Conservation (phyloP, 2,888 invertebrate species). For the Urechis unicinctus region DNA sequence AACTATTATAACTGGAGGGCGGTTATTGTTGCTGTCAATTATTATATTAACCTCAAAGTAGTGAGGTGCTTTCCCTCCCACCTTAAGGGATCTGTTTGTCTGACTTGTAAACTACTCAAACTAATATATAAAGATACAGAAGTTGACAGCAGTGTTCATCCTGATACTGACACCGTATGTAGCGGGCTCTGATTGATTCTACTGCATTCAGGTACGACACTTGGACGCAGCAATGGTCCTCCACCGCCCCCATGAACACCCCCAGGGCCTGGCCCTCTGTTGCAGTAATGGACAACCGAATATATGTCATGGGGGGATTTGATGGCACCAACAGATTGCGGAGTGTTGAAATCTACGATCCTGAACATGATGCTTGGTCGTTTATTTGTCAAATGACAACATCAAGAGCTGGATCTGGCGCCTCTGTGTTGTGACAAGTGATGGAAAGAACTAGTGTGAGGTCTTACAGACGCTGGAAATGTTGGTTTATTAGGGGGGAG, state of each 20-base stretch:
- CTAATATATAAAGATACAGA: too few relatives aligned
- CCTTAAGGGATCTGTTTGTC: too few relatives aligned
- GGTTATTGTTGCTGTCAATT: too few relatives aligned
- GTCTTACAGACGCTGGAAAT: too few relatives aligned
- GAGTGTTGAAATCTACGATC: constrained; percentile 82
- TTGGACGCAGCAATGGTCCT: constrained; percentile 42
- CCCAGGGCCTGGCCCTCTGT: constrained; percentile 45
- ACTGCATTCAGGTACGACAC: constrained; percentile 35
- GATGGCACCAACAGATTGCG: constrained; percentile 90
- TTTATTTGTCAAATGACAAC: constrained; percentile 76
- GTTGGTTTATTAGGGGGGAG: too few relatives aligned
- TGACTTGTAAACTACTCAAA: too few relatives aligned
- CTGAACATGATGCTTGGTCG: constrained; percentile 69
- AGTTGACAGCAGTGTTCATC: too few relatives aligned
- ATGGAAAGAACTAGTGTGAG: too few relatives aligned
- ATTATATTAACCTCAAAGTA: too few relatives aligned
- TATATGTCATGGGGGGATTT: constrained; percentile 70
- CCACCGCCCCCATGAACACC: constrained; percentile 39
- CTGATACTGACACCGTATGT: too few relatives aligned
- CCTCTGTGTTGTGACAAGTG: constrained; percentile 65
- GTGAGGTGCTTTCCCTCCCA: too few relatives aligned
- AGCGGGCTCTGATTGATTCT: not conserved
- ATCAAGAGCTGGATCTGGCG: constrained; percentile 88
- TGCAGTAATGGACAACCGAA: constrained; percentile 38
- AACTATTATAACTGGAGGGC: not conserved